Percentiles rank a stretch among this genome's conserved stretches.
phyloP scores from a whole-genome alignment of 2,888 invertebrate genomes.

The Pasiphila rectangulata region DNA sequence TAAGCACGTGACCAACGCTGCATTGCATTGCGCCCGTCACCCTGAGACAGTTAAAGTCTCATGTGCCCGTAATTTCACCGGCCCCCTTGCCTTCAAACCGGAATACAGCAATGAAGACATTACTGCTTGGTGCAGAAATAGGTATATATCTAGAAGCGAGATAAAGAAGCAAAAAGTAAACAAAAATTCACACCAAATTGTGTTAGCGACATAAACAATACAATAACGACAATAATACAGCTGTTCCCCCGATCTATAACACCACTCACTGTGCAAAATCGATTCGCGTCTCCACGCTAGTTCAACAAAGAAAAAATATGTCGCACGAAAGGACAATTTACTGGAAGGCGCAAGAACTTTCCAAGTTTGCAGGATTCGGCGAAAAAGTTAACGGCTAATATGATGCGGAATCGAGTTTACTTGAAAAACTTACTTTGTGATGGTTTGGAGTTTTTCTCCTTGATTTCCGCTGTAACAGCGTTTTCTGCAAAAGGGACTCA shows the following conservation, averaged over 20 bases:
- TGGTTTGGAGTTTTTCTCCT: background rate
- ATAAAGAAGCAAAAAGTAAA: too few relatives aligned
- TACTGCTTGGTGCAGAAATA: too few relatives aligned
- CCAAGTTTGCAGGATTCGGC: conserved; percentile 14
- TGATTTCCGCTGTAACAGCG: background rate
- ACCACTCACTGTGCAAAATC: conserved; percentile 35
- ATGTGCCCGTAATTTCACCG: too few relatives aligned
- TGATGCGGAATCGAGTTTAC: conserved; percentile 5
- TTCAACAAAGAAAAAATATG: conserved; percentile 27
- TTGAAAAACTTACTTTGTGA: conserved; percentile 3
- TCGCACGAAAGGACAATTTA: conserved; percentile 25
- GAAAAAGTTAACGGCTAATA: conserved; percentile 15
- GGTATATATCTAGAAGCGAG: too few relatives aligned
- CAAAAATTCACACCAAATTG: too few relatives aligned
- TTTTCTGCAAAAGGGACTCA: background rate
- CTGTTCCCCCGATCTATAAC: conserved; percentile 7
- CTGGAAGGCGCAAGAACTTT: conserved; percentile 31
- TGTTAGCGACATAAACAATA: too few relatives aligned
- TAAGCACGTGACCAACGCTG: too few relatives aligned
- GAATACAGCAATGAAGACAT: too few relatives aligned
- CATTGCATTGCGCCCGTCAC: too few relatives aligned
- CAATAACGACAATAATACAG: too few relatives aligned
- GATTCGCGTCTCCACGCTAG: conserved; percentile 37
- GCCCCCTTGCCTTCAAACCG: too few relatives aligned
- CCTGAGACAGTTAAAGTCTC: too few relatives aligned